These are phyloP conservation scores for Epirrhoe alternata DNA, from an alignment of 2,888 invertebrate genomes.

Conservation along the genomic window DNA sequence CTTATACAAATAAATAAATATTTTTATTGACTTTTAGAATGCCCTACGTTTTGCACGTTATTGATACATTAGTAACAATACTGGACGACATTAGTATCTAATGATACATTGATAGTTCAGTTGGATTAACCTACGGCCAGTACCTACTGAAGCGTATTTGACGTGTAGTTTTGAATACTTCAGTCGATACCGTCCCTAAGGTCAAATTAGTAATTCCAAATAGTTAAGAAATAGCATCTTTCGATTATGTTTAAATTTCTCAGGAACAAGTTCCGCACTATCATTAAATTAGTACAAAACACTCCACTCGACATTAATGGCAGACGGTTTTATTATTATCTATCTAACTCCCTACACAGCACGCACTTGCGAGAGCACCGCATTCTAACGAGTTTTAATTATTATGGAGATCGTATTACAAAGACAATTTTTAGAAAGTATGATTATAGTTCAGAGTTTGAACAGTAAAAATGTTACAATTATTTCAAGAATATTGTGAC, in stretches of 20 bases:
- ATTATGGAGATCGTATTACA: conserved; percentile 3
- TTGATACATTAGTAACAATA: not conserved
- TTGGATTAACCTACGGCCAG: not conserved
- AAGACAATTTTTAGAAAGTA: not conserved
- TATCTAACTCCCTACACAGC: not conserved
- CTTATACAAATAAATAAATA: conserved; percentile 70
- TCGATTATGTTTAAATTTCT: conserved; percentile 9
- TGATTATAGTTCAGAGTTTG: not conserved
- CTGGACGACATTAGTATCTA: conserved; percentile 6
- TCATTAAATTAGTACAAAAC: conserved; percentile 34
- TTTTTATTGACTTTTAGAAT: conserved; percentile 45
- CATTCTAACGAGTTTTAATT: not conserved
- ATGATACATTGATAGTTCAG: not conserved
- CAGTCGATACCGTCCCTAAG: conserved; percentile 2
- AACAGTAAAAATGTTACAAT: not conserved
- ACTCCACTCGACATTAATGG: conserved; percentile 16
- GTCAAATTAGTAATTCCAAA: not conserved
- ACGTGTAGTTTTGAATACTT: not conserved
- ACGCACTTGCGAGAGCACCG: not conserved
- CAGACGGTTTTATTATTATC: conserved; percentile 9
- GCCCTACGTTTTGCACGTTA: conserved; percentile 20
- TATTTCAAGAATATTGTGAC: not conserved
- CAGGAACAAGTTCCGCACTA: conserved; percentile 25
- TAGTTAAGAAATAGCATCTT: conserved; percentile 6
- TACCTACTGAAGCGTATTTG: conserved; percentile 7